Evolutionary conservation across 2,888 invertebrate species (phyloP).

Genomic region (Xanthia togata): DNA sequence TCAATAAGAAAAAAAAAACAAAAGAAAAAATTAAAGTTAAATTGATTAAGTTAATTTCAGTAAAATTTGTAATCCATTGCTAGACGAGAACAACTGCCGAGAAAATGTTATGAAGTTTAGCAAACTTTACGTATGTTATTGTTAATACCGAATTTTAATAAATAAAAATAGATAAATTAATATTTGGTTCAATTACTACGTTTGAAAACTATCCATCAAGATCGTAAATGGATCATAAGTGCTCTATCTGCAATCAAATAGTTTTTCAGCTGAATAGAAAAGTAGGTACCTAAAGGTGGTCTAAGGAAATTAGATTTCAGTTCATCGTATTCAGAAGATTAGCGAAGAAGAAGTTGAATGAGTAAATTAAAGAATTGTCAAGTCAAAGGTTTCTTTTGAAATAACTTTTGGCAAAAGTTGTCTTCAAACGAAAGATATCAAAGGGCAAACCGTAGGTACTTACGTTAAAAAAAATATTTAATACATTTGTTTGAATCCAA

Average conservation of each 20-base stretch:
- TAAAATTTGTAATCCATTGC: too few species aligned
- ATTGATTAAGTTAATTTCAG: too few species aligned
- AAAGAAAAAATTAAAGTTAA: too few species aligned
- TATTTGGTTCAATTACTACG: too few species aligned
- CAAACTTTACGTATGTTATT: too few species aligned
- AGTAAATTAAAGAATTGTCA: conserved; percentile 40
- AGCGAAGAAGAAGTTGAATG: conserved; percentile 20
- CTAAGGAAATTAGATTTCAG: conserved; percentile 15
- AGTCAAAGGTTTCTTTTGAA: conserved; percentile 32
- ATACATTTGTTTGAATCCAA: not conserved
- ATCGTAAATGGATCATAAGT: not conserved
- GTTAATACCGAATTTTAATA: too few species aligned
- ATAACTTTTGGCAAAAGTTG: conserved; percentile 21
- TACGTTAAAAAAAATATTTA: not conserved
- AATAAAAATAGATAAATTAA: too few species aligned
- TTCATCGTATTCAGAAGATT: conserved; percentile 13
- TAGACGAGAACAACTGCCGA: too few species aligned
- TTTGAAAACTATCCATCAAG: not conserved
- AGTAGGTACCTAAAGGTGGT: not conserved
- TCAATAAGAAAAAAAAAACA: too few species aligned
- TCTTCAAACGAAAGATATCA: conserved; percentile 11
- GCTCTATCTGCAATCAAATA: not conserved
- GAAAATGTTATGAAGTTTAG: too few species aligned
- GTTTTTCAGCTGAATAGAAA: not conserved
- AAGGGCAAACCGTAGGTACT: not conserved